phyloP scores from a whole-genome alignment of 2,888 invertebrate genomes.

The Hirtodrosophila duncani region DNA sequence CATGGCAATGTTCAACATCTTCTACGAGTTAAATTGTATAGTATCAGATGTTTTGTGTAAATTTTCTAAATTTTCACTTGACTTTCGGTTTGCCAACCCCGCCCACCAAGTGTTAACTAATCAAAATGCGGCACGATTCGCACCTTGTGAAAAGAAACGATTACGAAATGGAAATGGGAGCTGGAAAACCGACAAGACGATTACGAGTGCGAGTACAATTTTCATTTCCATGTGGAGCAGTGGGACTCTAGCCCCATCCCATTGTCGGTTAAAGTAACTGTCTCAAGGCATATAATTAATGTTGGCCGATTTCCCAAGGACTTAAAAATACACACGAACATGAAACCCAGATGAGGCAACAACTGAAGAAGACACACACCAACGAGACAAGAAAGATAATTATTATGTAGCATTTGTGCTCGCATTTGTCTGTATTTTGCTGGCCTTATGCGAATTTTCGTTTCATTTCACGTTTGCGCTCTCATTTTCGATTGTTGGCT shows the following conservation, averaged over 20 bases:
- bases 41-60: too few species aligned
- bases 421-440: conserved; percentile 5
- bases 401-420: conserved; percentile 1
- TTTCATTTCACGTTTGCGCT: conserved; percentile 35
- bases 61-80: conserved; percentile 26
- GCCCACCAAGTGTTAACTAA: neutral
- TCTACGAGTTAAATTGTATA: too few species aligned
- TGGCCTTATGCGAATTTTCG: conserved; percentile 41
- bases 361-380: conserved; percentile 24
- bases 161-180: conserved; percentile 58
- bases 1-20: too few species aligned
- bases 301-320: conserved; percentile 57
- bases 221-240: conserved; percentile 45
- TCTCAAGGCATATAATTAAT: conserved; percentile 44
- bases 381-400: too few species aligned
- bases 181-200: conserved; percentile 18
- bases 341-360: conserved; percentile 1
- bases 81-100: neutral
- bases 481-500: conserved; percentile 6
- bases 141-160: conserved; percentile 26
- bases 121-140: conserved; percentile 22
- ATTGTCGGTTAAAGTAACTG: neutral
- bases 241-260: conserved; percentile 25
- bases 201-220: neutral
- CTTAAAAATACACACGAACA: conserved; percentile 41